A percentile compares a stretch with the other conserved stretches of the same genome.
phyloP scores from a whole-genome alignment of 1,140 invertebrate genomes.

The Ostrea edulis region DNA sequence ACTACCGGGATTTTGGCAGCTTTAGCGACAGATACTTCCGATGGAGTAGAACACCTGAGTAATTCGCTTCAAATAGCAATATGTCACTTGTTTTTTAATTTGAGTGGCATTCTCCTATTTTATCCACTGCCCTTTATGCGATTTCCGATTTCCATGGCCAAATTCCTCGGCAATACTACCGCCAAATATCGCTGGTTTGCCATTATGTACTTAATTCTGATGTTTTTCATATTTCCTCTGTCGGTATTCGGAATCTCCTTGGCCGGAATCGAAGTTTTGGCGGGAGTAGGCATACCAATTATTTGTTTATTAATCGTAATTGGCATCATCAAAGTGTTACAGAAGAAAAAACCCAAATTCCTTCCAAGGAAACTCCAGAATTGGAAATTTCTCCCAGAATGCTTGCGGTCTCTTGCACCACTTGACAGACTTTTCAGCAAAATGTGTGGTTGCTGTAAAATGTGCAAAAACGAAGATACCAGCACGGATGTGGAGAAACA shows the following conservation, averaged over 20 bases:
- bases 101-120: slow-evolving; percentile 83
- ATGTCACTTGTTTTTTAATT: slow-evolving; percentile 76
- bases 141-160: slow-evolving; percentile 82
- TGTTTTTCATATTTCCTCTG: slow-evolving; percentile 82
- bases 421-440: slow-evolving; percentile 61
- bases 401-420: slow-evolving; percentile 68
- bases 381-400: slow-evolving; percentile 71
- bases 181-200: slow-evolving; percentile 83
- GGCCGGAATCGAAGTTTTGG: slow-evolving; percentile 70
- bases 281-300: slow-evolving; percentile 67
- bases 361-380: slow-evolving; percentile 68
- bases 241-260: slow-evolving; percentile 80
- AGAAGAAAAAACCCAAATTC: slow-evolving; percentile 61
- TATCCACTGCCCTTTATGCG: slow-evolving; percentile 83
- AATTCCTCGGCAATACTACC: slow-evolving; percentile 81
- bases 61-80: slow-evolving; percentile 69
- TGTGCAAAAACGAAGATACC: neutral
- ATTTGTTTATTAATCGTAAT: slow-evolving; percentile 62
- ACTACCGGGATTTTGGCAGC: slow-evolving; percentile 82
- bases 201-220: slow-evolving; percentile 81
- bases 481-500: neutral
- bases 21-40: slow-evolving; percentile 77
- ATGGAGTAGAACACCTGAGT: slow-evolving; percentile 64
- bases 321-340: slow-evolving; percentile 69
- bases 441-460: slow-evolving; percentile 36